These are phyloP conservation scores for Drosophila equinoxialis DNA, from an alignment of 1,140 invertebrate species.

Conservation along the genomic window DNA sequence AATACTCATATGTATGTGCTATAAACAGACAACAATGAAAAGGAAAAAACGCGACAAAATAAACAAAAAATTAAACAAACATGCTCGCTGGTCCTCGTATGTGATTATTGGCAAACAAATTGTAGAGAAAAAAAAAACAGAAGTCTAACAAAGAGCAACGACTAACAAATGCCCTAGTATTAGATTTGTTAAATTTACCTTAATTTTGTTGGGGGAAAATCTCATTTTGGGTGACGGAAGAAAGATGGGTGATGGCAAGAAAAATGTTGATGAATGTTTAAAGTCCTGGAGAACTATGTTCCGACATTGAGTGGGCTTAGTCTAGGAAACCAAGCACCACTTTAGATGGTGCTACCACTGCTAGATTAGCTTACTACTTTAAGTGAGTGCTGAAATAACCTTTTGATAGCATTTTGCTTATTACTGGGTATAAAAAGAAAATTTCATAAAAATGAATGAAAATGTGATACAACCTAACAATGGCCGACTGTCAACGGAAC, in stretches of 20 bases:
- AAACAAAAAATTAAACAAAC: constrained; percentile 5
- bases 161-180: neutral
- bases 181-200: too few species aligned
- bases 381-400: neutral
- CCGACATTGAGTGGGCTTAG: too few species aligned
- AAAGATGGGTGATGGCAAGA: too few species aligned
- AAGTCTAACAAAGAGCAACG: neutral
- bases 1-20: constrained; percentile 1
- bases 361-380: too few species aligned
- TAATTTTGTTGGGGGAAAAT: too few species aligned
- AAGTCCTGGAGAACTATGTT: too few species aligned
- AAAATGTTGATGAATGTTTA: too few species aligned
- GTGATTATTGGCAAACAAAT: constrained; percentile 8
- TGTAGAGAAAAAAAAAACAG: neutral
- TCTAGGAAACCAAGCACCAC: too few species aligned
- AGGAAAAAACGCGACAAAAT: neutral
- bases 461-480: constrained; percentile 17
- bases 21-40: constrained; percentile 7
- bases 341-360: too few species aligned
- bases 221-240: too few species aligned
- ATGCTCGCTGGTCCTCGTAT: neutral
- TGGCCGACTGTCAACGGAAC: constrained; percentile 17
- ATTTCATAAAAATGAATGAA: neutral
- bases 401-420: neutral
- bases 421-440: neutral